Evolutionary conservation across 2,888 invertebrate species (phyloP).

Genomic region (Harpalus rufipes): DNA sequence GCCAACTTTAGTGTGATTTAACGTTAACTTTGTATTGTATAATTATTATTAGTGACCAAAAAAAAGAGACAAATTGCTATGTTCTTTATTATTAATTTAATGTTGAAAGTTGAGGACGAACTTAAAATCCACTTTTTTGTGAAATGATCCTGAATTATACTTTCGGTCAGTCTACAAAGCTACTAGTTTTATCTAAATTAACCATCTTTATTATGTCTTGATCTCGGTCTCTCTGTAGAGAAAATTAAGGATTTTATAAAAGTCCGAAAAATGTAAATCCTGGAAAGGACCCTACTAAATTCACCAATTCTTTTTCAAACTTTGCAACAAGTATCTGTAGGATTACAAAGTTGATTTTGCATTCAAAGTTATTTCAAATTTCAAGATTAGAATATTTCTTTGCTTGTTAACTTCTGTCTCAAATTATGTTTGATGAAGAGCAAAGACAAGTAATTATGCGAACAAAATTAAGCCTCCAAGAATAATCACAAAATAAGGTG

Average conservation of each 20-base stretch:
- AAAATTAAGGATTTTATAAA: neutral
- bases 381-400: neutral
- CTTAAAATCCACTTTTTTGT: too few species aligned
- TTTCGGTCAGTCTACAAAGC: too few species aligned
- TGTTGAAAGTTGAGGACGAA: too few species aligned
- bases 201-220: too few species aligned
- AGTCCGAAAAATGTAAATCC: neutral
- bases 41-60: too few species aligned
- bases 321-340: neutral
- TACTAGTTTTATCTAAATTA: too few species aligned
- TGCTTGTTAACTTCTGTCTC: neutral
- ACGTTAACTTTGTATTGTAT: too few species aligned
- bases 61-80: too few species aligned
- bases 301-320: neutral
- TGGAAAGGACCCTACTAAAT: neutral
- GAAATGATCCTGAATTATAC: too few species aligned
- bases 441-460: neutral
- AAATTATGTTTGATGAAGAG: neutral
- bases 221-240: too few species aligned
- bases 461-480: neutral
- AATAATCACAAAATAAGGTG: neutral
- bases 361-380: conserved; percentile 1
- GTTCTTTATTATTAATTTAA: too few species aligned
- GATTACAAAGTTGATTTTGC: neutral
- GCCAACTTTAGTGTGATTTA: too few species aligned